Base-by-base conservation (phyloP, 2,888 invertebrate genomes). In the Bombyx huttoni region DNA sequence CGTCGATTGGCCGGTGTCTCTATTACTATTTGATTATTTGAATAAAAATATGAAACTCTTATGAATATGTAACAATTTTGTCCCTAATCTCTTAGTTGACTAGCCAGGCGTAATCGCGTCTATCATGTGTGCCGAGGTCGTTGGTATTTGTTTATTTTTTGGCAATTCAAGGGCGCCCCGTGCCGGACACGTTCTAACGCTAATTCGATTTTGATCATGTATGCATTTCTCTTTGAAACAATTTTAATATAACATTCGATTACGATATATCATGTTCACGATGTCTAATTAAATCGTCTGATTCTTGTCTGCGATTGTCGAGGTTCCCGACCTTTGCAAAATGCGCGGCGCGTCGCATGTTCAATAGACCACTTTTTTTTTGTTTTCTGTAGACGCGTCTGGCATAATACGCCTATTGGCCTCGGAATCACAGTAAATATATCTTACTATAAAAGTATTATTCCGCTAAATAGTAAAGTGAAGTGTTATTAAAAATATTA, bases 1-100 rank as follows among this genome's bases (percentile, higher is more conserved):
- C 69, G 71, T 71, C 74, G 73, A 78, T 78, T 75, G 81, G 76
- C 74, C 74, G 74, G 78, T 75, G 74, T 67, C 74, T 84, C 87
- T 84, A 85, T 81, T 85, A 78, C 78, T 78, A 81, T 72, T 73
- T 71, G 67, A 68, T 70, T 69, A 65, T 68, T 67, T 65, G 63
- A 73, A 77, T 81, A 76, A 78, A 73, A 71, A 80, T 81, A 80
- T 74, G 70, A 68, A 73, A 24, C 24, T 3, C 24, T 73, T 73
- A 53, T n/a, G 52, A 64, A 68, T 78, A 69, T 70, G 70, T 82
- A 73, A 78, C 74, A 79, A 78, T 76, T 70, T 70, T 70, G 70
- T 79, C 84, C 87, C 85, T 86, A 87, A 83, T 81, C 76, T 81
- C 76, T 82, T 77, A 83, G 81, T 79, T 75, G 79, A 65, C 67